Percentiles rank a stretch among this genome's conserved stretches.
Conservation (phyloP, 1,140 invertebrate genomes). For the Bombus haemorrhoidalis region DNA sequence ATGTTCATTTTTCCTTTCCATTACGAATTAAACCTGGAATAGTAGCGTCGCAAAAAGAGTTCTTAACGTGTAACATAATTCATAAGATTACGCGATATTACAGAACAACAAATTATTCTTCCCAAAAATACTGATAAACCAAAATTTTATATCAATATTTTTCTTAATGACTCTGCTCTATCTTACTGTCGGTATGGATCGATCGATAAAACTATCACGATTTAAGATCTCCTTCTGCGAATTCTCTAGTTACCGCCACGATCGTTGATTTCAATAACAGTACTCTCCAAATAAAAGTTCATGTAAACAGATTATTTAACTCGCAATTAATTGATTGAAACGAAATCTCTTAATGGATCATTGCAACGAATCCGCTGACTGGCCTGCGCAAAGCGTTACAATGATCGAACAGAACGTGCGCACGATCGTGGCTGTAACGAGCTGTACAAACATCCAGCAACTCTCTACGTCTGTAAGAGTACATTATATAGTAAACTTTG, state of each 20-base stretch:
- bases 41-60: constrained; percentile 40
- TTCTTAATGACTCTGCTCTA: not conserved
- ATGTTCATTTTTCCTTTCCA: constrained; percentile 41
- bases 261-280: constrained; percentile 35
- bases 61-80: constrained; percentile 7
- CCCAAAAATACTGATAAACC: too few relatives aligned
- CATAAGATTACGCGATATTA: not conserved
- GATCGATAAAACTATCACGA: not conserved
- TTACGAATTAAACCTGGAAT: constrained; percentile 58
- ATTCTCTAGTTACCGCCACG: constrained; percentile 43
- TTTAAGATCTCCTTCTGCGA: constrained; percentile 44
- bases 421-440: constrained; percentile 58
- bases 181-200: not conserved
- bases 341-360: not conserved
- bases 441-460: constrained; percentile 32
- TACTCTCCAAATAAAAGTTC: fast-evolving
- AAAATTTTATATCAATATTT: not conserved
- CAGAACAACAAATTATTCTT: not conserved
- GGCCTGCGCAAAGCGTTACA: constrained; percentile 63
- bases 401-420: constrained; percentile 26
- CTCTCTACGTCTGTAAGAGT: constrained; percentile 17
- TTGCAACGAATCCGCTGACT: constrained; percentile 65
- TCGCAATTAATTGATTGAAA: not conserved
- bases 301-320: not conserved
- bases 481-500: constrained; percentile 50